Percentiles rank a stretch among this genome's conserved stretches.
These are phyloP conservation scores for Gymnothorax javanicus DNA, from an alignment of 2,797 vertebrate species.

Conservation along the genomic window DNA sequence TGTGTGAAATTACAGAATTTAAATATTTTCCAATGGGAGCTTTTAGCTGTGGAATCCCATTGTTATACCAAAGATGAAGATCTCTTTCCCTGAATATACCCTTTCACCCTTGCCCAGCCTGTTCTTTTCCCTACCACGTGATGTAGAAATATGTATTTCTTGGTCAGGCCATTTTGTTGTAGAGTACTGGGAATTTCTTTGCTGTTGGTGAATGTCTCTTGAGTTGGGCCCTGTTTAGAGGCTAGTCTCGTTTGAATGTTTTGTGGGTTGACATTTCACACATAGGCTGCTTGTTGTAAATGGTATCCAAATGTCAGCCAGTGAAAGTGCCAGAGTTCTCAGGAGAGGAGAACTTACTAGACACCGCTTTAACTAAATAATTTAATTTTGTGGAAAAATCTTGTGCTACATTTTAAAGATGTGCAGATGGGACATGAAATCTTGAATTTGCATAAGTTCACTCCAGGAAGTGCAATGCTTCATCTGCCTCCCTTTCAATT, in stretches of 20 bases:
- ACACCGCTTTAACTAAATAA: not conserved
- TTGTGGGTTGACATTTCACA: conserved; percentile 57
- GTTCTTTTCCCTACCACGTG: conserved; percentile 46
- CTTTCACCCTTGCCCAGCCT: conserved; percentile 60
- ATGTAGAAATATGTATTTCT: conserved; percentile 58
- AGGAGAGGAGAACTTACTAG: not conserved
- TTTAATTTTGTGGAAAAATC: conserved; percentile 7
- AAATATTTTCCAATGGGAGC: conserved; percentile 77
- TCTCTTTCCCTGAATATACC: conserved; percentile 81
- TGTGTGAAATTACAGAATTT: conserved; percentile 72
- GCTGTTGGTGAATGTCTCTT: conserved; percentile 69
- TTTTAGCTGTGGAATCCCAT: conserved; percentile 79
- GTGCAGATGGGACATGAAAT: not conserved
- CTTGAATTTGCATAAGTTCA: not conserved
- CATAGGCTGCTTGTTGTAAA: conserved; percentile 66
- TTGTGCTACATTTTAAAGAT: not conserved
- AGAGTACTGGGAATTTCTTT: conserved; percentile 66
- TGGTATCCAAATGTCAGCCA: conserved; percentile 60
- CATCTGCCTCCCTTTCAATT: not conserved
- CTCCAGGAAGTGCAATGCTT: not conserved
- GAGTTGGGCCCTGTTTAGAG: conserved; percentile 62
- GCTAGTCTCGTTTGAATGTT: conserved; percentile 73
- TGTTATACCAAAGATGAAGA: conserved; percentile 82
- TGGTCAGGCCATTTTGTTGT: conserved; percentile 56
- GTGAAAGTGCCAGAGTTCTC: conserved; percentile 43